Percentiles rank a stretch among this genome's conserved stretches.
Evolutionary conservation across 2,797 vertebrate genomes (phyloP).

Genomic region (Glossophaga mutica): DNA sequence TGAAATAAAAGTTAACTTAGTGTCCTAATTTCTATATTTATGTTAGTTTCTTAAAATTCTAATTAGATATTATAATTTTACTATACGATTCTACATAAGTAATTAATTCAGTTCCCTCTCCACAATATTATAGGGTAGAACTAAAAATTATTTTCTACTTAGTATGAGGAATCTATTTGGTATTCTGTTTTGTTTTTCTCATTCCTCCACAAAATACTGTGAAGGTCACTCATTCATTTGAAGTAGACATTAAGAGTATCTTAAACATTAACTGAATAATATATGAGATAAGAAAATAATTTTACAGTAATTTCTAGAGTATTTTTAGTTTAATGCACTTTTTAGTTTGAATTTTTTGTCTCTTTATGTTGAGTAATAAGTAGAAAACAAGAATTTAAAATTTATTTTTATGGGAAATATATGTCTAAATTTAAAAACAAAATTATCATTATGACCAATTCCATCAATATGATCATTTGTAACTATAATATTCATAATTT

Average conservation of each 20-base stretch:
- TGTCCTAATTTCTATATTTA: neutral
- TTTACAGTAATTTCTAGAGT: neutral
- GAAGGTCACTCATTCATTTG: neutral
- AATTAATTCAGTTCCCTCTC: neutral
- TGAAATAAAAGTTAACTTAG: neutral
- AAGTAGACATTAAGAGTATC: neutral
- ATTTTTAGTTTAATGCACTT: neutral
- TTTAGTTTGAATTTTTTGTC: neutral
- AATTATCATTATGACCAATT: neutral
- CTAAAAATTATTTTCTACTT: neutral
- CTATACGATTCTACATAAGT: neutral
- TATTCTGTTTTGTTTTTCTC: neutral
- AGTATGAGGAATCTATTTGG: neutral
- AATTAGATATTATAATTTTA: neutral
- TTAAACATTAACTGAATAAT: neutral
- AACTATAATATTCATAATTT: slow-evolving; percentile 31
- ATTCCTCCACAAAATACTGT: neutral
- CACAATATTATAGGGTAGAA: neutral
- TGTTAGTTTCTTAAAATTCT: neutral
- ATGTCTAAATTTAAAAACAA: neutral
- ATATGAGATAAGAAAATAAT: neutral
- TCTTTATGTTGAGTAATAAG: neutral
- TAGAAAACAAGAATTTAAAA: neutral
- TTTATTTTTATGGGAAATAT: neutral
- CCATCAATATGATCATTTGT: neutral